These are phyloP conservation scores for Xestobium rufovillosum DNA, from an alignment of 2,888 invertebrate genomes.

Conservation along the genomic window DNA sequence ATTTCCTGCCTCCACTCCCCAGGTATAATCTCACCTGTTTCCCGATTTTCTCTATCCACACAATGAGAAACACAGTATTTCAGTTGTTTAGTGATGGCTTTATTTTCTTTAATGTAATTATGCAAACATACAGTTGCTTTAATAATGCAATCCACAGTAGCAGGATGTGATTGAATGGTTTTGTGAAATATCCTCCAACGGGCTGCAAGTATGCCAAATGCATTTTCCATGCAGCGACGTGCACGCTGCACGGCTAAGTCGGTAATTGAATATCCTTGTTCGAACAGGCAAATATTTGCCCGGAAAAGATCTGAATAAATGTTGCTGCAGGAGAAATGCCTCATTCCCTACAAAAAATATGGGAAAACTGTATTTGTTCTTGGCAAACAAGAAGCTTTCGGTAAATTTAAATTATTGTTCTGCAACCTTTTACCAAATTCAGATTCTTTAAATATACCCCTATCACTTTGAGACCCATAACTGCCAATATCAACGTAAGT, in stretches of 20 bases:
- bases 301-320: conserved; percentile 26
- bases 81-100: too few relatives aligned
- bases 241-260: conserved; percentile 23
- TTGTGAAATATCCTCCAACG: too few relatives aligned
- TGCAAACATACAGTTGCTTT: too few relatives aligned
- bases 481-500: conserved; percentile 20
- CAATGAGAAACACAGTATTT: too few relatives aligned
- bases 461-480: conserved; percentile 16
- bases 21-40: too few relatives aligned
- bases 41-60: too few relatives aligned
- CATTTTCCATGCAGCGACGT: conserved; percentile 25
- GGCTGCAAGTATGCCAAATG: conserved; percentile 25
- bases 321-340: conserved; percentile 21
- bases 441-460: conserved; percentile 14
- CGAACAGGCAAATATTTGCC: conserved; percentile 16
- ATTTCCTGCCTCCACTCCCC: too few relatives aligned
- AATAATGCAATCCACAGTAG: too few relatives aligned
- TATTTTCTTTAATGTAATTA: too few relatives aligned
- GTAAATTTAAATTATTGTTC: conserved; percentile 17
- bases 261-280: conserved; percentile 25
- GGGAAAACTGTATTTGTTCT: conserved; percentile 11
- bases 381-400: conserved; percentile 9
- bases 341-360: conserved; percentile 26
- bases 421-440: conserved; percentile 21
- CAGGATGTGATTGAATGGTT: too few relatives aligned